These are phyloP conservation scores for Spodoptera litura DNA, from an alignment of 1,140 invertebrate genomes.

Conservation along the genomic window DNA sequence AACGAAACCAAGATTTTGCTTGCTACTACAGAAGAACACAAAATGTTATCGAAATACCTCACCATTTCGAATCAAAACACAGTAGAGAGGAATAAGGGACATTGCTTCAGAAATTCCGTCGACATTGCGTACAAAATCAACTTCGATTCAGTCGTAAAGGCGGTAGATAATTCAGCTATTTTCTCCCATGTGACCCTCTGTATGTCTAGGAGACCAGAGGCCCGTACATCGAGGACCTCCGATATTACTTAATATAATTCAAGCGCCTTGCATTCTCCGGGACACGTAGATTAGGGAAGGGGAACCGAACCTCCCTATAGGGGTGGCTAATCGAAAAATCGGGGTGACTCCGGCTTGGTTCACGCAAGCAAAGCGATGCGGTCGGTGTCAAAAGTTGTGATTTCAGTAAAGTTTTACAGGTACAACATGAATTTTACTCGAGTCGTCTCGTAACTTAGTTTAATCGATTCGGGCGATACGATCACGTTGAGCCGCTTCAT, in stretches of 20 bases:
- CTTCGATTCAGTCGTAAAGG: background rate
- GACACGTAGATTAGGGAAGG: slow-evolving; percentile 49
- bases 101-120: background rate
- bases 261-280: slow-evolving; percentile 51
- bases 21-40: too few species aligned
- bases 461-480: slow-evolving; percentile 3
- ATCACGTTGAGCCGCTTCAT: background rate
- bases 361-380: background rate
- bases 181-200: background rate
- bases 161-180: background rate
- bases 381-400: slow-evolving; percentile 28
- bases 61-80: background rate
- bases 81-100: background rate
- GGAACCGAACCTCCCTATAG: background rate
- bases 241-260: slow-evolving; percentile 63
- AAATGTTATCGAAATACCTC: background rate
- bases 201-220: background rate
- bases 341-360: slow-evolving; percentile 8
- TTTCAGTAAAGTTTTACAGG: slow-evolving; percentile 36
- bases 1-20: too few species aligned
- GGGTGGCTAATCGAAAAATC: slow-evolving; percentile 51
- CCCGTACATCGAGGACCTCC: slow-evolving; percentile 46
- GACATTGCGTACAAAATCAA: background rate
- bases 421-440: slow-evolving; percentile 10
- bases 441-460: slow-evolving; percentile 10